Evolutionary conservation across 2,113 vertebrate species (phyloP), one percentile per base, ranked within the genome.

Genomic region (Scomber japonicus): DNA sequence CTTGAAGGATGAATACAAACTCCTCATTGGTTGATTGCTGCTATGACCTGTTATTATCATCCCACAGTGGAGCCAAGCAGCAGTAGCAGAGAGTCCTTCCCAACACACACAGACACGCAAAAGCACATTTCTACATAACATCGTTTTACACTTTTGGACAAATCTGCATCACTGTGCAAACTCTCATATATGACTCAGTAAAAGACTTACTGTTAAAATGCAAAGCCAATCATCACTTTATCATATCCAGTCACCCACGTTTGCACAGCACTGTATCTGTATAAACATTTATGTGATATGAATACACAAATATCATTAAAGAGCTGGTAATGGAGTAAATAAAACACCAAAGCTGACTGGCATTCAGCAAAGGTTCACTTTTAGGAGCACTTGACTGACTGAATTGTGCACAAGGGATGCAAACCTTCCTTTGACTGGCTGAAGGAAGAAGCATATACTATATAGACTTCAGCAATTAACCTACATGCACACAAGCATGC

Each of bases 351-450:
- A 11, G 12, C 51, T 57, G 62, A 72, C 65, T 50, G 51, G 19
- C 57, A 76, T 67, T 78, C 40, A 48, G 70, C 44, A 55, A 77
- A 76, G 27, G 60, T 48, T 79, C 35, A 82, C 70, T 54, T 75
- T 68, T 15, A 35, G 78, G 73, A 68, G 54, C 78, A 72, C 50
- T 75, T 59, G 53, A 88, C 79, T 83, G 65, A 89, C 17, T 83
- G 65, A 87, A 80, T 46, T 49, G 64, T 56, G 46, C 62, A 78
- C 57, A 75, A 48, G 10, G 12, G 59, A 56, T 24, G 53, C 27
- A 78, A 69, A 81, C 70, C 67, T 84, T 78, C 57, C 85, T 68
- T 73, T 69, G 73, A 46, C 73, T 80, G 16, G 53, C 67, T 35
- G 35, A 24, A 50, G 35, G 59, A 77, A 59, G 44, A 67, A 16